Base-by-base conservation (phyloP, 2,888 invertebrate species). In the Scaptomyza reducta region DNA sequence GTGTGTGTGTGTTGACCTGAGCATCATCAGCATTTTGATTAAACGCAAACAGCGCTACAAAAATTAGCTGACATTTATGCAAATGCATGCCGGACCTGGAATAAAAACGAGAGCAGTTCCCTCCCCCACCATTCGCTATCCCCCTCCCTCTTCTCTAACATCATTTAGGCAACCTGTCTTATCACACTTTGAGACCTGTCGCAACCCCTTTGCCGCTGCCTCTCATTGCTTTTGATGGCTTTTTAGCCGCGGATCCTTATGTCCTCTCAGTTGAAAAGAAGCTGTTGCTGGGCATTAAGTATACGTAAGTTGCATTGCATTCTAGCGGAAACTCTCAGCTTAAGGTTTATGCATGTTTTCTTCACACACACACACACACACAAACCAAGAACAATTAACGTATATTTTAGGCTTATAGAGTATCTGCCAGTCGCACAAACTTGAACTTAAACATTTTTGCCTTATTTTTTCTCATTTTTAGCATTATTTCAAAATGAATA, bases 41-140 rank as follows among this genome's bases (percentile, higher is more conserved):
- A 87, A 87, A 87, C 59, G 77, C 85, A 89, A 89, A 87, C 88
- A 75, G 70, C 68, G 70, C 50, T 7, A 2, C 49, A 56, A 84
- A 87, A 86, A 86, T 88, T 71, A 86, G 86, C 81, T 86, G 80
- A 73, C 86, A 84, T 88, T 84, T 86, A 87, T 88, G 88, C 88
- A 83, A 79, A 84, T 86, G 82, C 84, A 84, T 82, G 84, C 54
- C 64, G 66, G 67, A 67, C 56, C 51, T n/a, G 57, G 5, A 35
- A 3, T 6, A 33, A 51, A 47, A n/a, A 11, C 3, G 38, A 38
- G 40, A 10, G n/a, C 40, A 35, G 59, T 1, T 3, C 35, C 22
- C 29, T 6, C 0, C 10, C 22, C 22, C 3, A 2, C 1, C 22
- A 3, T 3, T 22, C 10, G 29, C 22, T 4, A 14, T 9, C 14